A percentile compares a stretch with the other conserved stretches of the same genome.
These are phyloP conservation scores for Artemia sinica DNA, from an alignment of 2,888 invertebrate species.

Conservation along the genomic window DNA sequence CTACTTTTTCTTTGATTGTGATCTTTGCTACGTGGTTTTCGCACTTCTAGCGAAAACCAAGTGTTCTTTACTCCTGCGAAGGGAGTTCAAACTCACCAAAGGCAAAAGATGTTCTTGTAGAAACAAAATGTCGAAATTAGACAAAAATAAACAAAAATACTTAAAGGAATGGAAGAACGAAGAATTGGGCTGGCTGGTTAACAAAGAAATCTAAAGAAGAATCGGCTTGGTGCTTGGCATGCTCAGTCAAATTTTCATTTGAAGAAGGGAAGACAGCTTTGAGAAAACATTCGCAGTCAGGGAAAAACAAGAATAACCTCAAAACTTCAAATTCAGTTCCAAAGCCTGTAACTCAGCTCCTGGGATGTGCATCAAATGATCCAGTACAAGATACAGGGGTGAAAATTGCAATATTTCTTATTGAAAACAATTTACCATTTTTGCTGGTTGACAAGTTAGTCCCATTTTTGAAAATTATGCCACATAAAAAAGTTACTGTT, in stretches of 20 bases:
- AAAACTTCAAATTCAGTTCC: not conserved
- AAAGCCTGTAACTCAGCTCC: not conserved
- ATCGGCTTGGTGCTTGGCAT: not conserved
- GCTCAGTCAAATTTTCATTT: not conserved
- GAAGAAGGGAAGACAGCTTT: not conserved
- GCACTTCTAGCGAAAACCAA: too few relatives aligned
- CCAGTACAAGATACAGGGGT: too few relatives aligned
- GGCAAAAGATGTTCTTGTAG: too few relatives aligned
- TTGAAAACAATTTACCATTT: too few relatives aligned
- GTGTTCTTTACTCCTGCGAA: too few relatives aligned
- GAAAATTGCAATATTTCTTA: too few relatives aligned
- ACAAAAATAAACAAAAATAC: not conserved
- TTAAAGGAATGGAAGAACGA: not conserved
- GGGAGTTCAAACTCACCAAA: too few relatives aligned
- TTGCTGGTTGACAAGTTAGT: too few relatives aligned
- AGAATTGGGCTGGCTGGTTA: not conserved
- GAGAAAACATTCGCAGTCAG: not conserved
- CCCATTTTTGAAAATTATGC: too few relatives aligned
- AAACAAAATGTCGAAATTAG: too few relatives aligned
- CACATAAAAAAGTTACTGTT: too few relatives aligned
- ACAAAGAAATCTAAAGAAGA: not conserved
- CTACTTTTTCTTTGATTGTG: conserved; percentile 40
- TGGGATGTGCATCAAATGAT: not conserved
- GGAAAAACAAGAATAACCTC: not conserved
- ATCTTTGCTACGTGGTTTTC: conserved; percentile 52